Evolutionary conservation across 2,113 vertebrate species (phyloP).

Genomic region (Passer domesticus): DNA sequence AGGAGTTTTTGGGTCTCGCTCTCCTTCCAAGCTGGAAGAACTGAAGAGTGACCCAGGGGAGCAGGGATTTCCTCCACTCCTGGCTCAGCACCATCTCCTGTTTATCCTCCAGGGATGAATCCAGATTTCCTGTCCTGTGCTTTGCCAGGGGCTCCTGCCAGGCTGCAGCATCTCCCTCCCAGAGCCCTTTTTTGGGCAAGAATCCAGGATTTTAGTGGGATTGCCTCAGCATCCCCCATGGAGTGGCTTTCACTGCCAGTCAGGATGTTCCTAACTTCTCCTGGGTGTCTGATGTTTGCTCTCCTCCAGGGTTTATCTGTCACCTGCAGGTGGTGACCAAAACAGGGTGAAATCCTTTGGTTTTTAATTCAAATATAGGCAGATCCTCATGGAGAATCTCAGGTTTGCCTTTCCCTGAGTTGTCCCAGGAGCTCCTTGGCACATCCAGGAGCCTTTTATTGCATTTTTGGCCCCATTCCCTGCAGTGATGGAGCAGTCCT

Average conservation of each 20-base stretch:
- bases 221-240: not conserved
- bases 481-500: not conserved
- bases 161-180: not conserved
- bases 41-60: not conserved
- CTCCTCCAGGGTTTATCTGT: not conserved
- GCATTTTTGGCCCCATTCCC: not conserved
- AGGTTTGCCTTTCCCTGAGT: not conserved
- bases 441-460: not conserved
- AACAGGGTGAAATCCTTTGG: not conserved
- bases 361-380: not conserved
- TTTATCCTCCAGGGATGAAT: not conserved
- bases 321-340: not conserved
- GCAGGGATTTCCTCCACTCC: not conserved
- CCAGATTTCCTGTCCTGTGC: not conserved
- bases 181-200: not conserved
- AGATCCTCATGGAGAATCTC: rapidly evolving
- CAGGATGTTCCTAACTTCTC: conserved; percentile 2
- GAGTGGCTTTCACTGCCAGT: conserved; percentile 13
- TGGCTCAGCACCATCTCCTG: not conserved
- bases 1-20: not conserved
- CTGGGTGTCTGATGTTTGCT: not conserved
- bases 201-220: not conserved
- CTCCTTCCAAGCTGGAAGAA: not conserved
- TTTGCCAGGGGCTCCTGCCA: not conserved
- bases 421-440: not conserved